phyloP scores from a whole-genome alignment of 2,888 invertebrate species.

The Lasiommata megera region DNA sequence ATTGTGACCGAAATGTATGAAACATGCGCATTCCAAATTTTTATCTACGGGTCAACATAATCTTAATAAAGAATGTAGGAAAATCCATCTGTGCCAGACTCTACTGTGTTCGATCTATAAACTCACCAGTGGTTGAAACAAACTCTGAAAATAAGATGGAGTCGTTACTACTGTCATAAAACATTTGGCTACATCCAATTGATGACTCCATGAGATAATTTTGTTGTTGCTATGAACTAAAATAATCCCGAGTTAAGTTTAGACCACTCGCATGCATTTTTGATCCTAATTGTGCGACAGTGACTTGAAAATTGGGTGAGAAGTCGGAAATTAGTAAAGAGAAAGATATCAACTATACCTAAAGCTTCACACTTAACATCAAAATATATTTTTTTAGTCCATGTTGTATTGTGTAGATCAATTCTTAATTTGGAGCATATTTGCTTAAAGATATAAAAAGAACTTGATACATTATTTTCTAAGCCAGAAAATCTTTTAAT shows the following conservation, averaged over 20 bases:
- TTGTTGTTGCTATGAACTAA: conserved; percentile 47
- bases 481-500: background rate
- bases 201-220: conserved; percentile 72
- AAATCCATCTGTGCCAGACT: conserved; percentile 37
- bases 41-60: conserved; percentile 38
- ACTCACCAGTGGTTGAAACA: conserved; percentile 81
- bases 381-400: background rate
- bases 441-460: background rate
- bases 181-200: conserved; percentile 64
- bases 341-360: conserved; percentile 1
- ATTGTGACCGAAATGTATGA: conserved; percentile 10
- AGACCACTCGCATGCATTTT: conserved; percentile 34
- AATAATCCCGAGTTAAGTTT: conserved; percentile 23
- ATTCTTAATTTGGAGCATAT: background rate
- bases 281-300: conserved; percentile 30
- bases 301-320: conserved; percentile 24
- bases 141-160: conserved; percentile 81
- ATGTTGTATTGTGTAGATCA: background rate
- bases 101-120: conserved; percentile 67
- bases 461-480: background rate
- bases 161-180: conserved; percentile 71
- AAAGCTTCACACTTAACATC: background rate
- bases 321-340: conserved; percentile 22
- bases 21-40: conserved; percentile 44
- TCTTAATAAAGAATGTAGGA: conserved; percentile 29